Base-by-base conservation (phyloP, 2,797 vertebrate species). In the Tokudaia tokunoshimensis region DNA sequence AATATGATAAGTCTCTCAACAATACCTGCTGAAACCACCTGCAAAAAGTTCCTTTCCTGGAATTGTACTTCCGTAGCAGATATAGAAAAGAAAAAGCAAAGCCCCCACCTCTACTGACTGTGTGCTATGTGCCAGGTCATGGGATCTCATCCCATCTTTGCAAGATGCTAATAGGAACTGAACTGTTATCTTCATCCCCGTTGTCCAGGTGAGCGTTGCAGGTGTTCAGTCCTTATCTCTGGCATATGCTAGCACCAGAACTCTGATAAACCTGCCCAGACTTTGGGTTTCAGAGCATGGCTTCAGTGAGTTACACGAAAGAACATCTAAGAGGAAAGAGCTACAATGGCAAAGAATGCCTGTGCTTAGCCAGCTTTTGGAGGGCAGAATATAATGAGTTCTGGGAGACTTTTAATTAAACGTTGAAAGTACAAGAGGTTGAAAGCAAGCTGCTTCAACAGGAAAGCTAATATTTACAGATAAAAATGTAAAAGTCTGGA, bases 401-500 rank as follows among this genome's bases (percentile, higher is more conserved):
- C 95, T 89, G 79, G 94, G 63, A 96, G 52, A 80, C 91, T 94
- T 97, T 96, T 97, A 97, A 97, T 98, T 97, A 97, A 97, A 94
- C 26, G 57, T 81, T 81, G 80, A 91, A 97, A 96, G 91, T 82
- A 47, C 24, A 85, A 89, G 94, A 96, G 92, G 92, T 95, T 84
- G 94, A 96, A 96, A 96, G 83, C 94, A 93, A 97, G 82, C 85
- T 80, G 82, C 92, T 95, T 97, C 95, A 87, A 67, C 78, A 19
- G 79, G 90, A 96, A 97, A 95, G 96, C 94, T 96, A 97, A 95
- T 97, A 97, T 96, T 96, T 97, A 91, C 91, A 91, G 93, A 93
- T 96, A 74, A 50, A 92, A 96, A 93, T 86, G 79, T 84, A 83
- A 81, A 97, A 96, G 79, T 96, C 90, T 96, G 92, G 52, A 97